Conservation (phyloP, 2,113 vertebrate species). For the Opisthocomus hoazin region DNA sequence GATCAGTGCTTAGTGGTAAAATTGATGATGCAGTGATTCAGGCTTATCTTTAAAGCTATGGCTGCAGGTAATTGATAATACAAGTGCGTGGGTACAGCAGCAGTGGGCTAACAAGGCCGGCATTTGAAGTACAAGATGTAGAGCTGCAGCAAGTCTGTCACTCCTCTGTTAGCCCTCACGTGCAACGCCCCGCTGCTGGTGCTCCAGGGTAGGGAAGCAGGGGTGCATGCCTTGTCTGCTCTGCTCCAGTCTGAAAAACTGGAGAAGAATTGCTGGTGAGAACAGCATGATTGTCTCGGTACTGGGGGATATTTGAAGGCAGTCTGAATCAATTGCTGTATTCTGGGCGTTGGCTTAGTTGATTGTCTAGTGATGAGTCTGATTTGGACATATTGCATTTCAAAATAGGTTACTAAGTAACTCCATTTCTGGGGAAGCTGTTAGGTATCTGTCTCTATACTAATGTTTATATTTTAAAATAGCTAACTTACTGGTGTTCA, state of each 20-base stretch:
- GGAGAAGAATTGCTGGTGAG: neutral
- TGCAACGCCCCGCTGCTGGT: neutral
- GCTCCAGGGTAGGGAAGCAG: neutral
- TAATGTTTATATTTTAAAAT: neutral
- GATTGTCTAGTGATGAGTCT: neutral
- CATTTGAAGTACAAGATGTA: neutral
- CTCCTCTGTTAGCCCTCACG: neutral
- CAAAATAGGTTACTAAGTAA: neutral
- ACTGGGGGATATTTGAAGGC: neutral
- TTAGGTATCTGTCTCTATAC: neutral
- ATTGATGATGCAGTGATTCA: neutral
- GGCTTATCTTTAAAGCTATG: neutral
- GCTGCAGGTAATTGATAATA: neutral
- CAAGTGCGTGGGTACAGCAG: neutral
- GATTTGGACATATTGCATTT: neutral
- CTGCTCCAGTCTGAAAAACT: neutral
- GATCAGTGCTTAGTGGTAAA: neutral
- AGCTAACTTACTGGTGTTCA: neutral
- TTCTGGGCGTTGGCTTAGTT: neutral
- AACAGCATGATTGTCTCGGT: neutral
- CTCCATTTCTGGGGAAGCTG: neutral
- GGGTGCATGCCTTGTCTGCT: neutral
- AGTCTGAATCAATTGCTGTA: neutral
- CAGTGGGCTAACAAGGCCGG: rapidly evolving
- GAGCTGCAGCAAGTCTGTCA: neutral